Percentiles rank a stretch among this genome's conserved stretches.
Conservation (phyloP, 23 tunicate species). For the Halocynthia aurantium region DNA sequence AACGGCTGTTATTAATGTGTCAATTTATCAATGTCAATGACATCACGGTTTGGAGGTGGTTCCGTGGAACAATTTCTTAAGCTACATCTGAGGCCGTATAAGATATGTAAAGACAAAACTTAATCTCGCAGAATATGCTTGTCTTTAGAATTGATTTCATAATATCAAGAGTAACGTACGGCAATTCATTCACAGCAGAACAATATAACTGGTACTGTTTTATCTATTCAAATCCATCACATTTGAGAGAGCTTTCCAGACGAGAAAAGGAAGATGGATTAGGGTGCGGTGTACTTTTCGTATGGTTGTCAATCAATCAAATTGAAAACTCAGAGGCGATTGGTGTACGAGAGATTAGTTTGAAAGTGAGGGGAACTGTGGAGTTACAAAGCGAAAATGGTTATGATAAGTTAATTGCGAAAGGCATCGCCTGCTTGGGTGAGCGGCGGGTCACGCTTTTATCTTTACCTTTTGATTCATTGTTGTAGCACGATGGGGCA, state of each 20-base stretch:
- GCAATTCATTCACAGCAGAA: too few species aligned
- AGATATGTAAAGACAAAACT: too few species aligned
- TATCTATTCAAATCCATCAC: too few species aligned
- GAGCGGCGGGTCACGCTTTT: conserved; percentile 22
- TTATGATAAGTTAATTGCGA: conserved; percentile 18
- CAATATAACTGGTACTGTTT: too few species aligned
- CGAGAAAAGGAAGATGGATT: conserved; percentile 17
- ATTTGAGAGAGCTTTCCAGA: conserved; percentile 2
- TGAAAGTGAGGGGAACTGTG: background rate
- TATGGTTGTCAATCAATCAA: conserved; percentile 13
- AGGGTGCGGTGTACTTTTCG: conserved; percentile 9
- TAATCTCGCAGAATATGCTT: too few species aligned
- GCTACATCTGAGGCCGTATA: too few species aligned
- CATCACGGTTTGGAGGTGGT: too few species aligned
- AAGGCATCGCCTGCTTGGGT: conserved; percentile 13
- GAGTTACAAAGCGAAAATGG: conserved; percentile 7
- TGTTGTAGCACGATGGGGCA: conserved; percentile 10
- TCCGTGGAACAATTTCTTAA: too few species aligned
- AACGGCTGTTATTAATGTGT: too few species aligned
- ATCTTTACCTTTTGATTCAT: conserved; percentile 12
- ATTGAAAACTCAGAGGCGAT: background rate
- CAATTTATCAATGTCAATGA: too few species aligned
- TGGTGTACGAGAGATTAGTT: conserved; percentile 2
- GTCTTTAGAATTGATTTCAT: too few species aligned
- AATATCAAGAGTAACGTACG: too few species aligned